Evolutionary conservation across 2,888 invertebrate genomes (phyloP).

Genomic region (Leptopilina syphax): DNA sequence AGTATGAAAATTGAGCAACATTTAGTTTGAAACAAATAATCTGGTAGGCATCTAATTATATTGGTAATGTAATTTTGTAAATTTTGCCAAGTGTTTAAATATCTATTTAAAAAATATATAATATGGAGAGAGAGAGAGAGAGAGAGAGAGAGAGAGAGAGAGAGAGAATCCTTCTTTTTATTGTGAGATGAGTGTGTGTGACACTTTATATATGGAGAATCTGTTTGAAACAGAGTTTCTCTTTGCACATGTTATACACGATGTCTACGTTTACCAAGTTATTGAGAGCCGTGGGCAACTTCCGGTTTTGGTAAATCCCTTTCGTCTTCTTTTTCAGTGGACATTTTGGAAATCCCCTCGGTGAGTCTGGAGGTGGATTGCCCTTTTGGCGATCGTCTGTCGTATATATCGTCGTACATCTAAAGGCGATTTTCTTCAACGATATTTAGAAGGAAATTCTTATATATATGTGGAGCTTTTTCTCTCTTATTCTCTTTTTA

Average conservation of each 20-base stretch:
- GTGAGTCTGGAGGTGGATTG: slow-evolving; percentile 15
- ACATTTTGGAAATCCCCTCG: slow-evolving; percentile 24
- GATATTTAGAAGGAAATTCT: slow-evolving; percentile 19
- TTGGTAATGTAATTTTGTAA: too few relatives aligned
- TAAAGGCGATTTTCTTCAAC: slow-evolving; percentile 6
- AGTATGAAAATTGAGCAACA: too few relatives aligned
- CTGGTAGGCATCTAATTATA: too few relatives aligned
- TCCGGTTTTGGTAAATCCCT: slow-evolving; percentile 18
- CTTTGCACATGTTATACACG: slow-evolving; percentile 37
- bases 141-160: too few relatives aligned
- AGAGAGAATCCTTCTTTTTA: not conserved
- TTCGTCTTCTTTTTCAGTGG: slow-evolving; percentile 27
- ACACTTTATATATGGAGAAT: slow-evolving; percentile 2
- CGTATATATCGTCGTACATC: not conserved
- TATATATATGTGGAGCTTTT: slow-evolving; percentile 18
- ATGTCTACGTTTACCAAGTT: slow-evolving; percentile 36
- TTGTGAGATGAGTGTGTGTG: not conserved
- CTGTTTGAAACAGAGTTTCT: slow-evolving; percentile 18
- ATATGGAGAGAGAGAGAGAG: not conserved
- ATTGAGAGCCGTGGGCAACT: slow-evolving; percentile 40
- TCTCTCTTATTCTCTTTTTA: slow-evolving; percentile 36
- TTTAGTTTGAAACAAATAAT: too few relatives aligned
- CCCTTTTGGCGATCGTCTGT: slow-evolving; percentile 17
- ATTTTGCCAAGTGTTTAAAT: not conserved
- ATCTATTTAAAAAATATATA: not conserved